Base-by-base conservation (phyloP, 2,113 vertebrate species). In the Paradoxurus hermaphroditus region DNA sequence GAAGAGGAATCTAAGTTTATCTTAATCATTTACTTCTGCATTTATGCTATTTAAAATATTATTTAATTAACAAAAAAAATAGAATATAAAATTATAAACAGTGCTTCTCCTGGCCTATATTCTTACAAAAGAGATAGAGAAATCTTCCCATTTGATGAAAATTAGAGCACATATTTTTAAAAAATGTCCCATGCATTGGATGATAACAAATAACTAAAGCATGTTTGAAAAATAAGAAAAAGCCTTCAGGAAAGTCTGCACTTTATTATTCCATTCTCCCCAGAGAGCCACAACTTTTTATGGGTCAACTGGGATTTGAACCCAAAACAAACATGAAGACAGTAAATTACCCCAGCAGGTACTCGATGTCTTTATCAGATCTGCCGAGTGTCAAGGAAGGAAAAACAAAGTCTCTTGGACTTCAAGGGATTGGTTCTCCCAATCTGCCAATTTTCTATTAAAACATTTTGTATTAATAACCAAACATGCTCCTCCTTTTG, bases 321-420 rank as follows among this genome's bases (percentile, higher is more conserved):
- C 97, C 95, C 96, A 98, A 98, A 98, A 96, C 96, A 98, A 98
- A 98, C 97, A 97, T 21, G n/a, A 83, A 1, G 6, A 89, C 77
- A 95, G 93, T 97, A 98, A 98, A 98, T 98, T 97, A 98, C 84
- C 85, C 83, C 91, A 98, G 88, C 96, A 98, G 98, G 97, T 98
- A 97, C 92, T 92, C 73, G 53, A 98, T 97, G 94, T 97, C 97
- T 98, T 95, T 97, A 92, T 94, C 95, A 96, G 75, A 97, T 93
- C 86, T 34, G 34, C 78, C 39, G 73, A 94, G 27, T 49, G 34
- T 96, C 68, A 86, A 36, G 51, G 49, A 77, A 94, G 46, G 53
- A 85, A 83, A 95, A 95, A 81, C 82, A 89, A 62, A 93, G 68
- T 68, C 14, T 0, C n/a, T 53, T 44, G 29, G 44, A 87, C 79